Evolutionary conservation across 2,888 invertebrate species (phyloP), one percentile per base, ranked within the genome.

Genomic region (Oligia latruncula): DNA sequence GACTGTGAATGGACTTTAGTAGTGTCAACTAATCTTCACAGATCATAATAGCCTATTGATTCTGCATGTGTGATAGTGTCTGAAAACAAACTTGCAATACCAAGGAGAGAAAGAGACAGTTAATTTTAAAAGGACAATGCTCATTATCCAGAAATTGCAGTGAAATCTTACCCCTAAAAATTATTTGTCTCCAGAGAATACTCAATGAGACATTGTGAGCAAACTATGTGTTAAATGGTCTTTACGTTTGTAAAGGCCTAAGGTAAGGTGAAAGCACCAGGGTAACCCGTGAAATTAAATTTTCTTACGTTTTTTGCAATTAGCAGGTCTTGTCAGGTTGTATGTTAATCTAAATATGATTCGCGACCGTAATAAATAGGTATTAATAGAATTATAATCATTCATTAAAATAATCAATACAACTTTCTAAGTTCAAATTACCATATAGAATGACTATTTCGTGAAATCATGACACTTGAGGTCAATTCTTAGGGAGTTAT

Each of bases 101-200:
- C 15, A n/a, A 62, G n/a, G n/a, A 74, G 40, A 62, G 49, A 76
- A 62, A 64, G 29, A 77, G 17, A 55, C n/a, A 15, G 9, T 35
- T 20, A 29, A 43, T 52, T 6, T 64, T 29, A 1, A 29, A 64
- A 77, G 15, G 20, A 23, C n/a, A 75, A 35, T 15, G 35, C 0
- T 17, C 3, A n/a, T n/a, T 60, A 23, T 2, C 13, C 13, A 15
- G 5, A 49, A 72, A 40, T 52, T 49, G 35, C 35, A 20, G 17
- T 35, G 13, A n/a, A 74, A 46, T 17, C 64, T 75, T 3, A 46
- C 8, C 46, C 17, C 17, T 8, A 17, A 29, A 60, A 64, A 64
- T 4, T 8, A 17, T 17, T 17, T 29, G 62, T n/a, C n/a, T 13
- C n/a, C 62, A 15, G 29, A 62, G 3, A 29, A 6, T 17, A n/a